Evolutionary conservation across 2,797 vertebrate genomes (phyloP).

Genomic region (Cyprinella venusta): DNA sequence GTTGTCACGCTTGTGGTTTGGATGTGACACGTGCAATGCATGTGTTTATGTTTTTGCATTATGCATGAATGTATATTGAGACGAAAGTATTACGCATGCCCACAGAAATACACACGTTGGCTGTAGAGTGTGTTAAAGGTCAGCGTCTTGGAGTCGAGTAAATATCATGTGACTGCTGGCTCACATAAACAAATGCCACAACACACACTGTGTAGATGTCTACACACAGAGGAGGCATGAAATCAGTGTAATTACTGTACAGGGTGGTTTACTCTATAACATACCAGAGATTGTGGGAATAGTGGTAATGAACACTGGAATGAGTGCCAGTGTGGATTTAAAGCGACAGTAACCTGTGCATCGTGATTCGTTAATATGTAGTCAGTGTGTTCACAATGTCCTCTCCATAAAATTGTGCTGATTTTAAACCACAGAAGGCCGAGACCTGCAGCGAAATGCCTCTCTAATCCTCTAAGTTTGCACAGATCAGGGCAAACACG

Average conservation of each 20-base stretch:
- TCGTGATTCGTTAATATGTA: background rate
- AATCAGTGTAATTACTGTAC: background rate
- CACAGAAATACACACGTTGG: constrained; percentile 1
- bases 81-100: background rate
- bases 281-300: constrained; percentile 13
- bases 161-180: constrained; percentile 20
- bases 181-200: constrained; percentile 2
- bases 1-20: background rate
- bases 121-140: constrained; percentile 43
- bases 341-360: background rate
- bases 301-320: background rate
- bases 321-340: background rate
- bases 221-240: background rate
- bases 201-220: background rate
- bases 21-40: background rate
- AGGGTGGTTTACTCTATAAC: background rate
- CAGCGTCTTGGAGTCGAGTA: constrained; percentile 44
- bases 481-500: no score
- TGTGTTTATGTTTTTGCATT: background rate
- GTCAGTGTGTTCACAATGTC: background rate
- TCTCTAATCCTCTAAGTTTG: background rate
- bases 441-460: background rate
- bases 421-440: no score
- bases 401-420: background rate
- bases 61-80: background rate